Evolutionary conservation across 2,797 vertebrate genomes (phyloP).

Genomic region (Helarctos malayanus): DNA sequence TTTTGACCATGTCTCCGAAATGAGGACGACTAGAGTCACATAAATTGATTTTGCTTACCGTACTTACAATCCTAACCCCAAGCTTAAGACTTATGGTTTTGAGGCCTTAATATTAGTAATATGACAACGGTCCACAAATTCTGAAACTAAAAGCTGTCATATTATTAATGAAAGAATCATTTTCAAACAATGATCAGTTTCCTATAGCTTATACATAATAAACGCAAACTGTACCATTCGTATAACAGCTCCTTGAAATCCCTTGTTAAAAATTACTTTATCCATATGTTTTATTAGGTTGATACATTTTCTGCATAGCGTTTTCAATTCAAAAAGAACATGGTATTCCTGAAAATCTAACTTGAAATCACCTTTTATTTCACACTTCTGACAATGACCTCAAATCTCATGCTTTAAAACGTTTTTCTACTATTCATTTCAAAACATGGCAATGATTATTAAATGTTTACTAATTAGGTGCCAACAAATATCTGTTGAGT

Average conservation of each 20-base stretch:
- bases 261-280: background rate
- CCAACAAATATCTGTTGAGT: background rate
- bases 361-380: background rate
- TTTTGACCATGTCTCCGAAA: background rate
- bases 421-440: background rate
- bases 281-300: background rate
- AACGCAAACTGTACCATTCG: background rate
- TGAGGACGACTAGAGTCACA: background rate
- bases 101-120: background rate
- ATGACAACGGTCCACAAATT: background rate
- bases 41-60: background rate
- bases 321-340: constrained; percentile 20
- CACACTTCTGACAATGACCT: constrained; percentile 13
- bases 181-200: constrained; percentile 35
- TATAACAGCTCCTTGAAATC: background rate
- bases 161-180: background rate
- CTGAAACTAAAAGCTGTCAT: background rate
- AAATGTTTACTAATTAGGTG: background rate
- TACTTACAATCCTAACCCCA: background rate
- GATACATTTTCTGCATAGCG: background rate
- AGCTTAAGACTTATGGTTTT: background rate
- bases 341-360: background rate
- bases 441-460: background rate
- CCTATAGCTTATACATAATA: background rate
- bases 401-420: background rate